Evolutionary conservation across 2,888 invertebrate species (phyloP), one percentile per base, ranked within the genome.

Genomic region (Megastigmus dorsalis): DNA sequence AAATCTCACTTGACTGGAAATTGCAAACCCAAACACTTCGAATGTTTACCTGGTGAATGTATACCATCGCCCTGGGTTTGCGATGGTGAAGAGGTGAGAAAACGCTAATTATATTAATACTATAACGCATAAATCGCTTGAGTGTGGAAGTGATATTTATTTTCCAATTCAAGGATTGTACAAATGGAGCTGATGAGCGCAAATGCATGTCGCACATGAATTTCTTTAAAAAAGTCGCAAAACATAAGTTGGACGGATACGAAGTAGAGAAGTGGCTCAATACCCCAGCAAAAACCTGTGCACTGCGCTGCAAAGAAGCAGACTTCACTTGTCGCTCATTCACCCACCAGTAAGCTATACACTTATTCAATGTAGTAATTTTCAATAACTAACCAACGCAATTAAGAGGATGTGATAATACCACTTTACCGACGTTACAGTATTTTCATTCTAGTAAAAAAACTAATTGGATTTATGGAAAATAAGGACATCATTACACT

Each of bases 241-340:
- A 88, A 69, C 85, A 88, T 10, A 88, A 87, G 78, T 84, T 92
- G 48, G 88, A 88, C 6, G 89, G 89, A 0, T 84, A 89, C 73
- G 91, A 91, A 73, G 88, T 89, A n/a, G 90, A 90, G 81, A 89
- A 90, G 80, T 91, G 90, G 89, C 82, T 90, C 28, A 90, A 91
- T 75, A 89, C 90, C 9, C 89, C 89, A 9, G 81, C 89, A n/a
- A 84, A 89, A 13, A 89, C 91, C 63, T 93, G 93, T 80, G 92
- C 93, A 3, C 80, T 90, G 1, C 89, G 90, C 75, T 89, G 89
- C 72, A 89, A 89, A 65, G 88, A 88, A 50, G 86, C 87, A 28
- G 86, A 86, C 62, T 91, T 92, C 78, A 88, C 88, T 2, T 93
- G 93, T 80, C 89, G 90, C 79, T 91, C 92, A 0, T 93, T 93